Percentiles rank a stretch among this genome's conserved stretches.
These are phyloP conservation scores for Acomys russatus DNA, from an alignment of 2,797 vertebrate genomes.

Conservation along the genomic window DNA sequence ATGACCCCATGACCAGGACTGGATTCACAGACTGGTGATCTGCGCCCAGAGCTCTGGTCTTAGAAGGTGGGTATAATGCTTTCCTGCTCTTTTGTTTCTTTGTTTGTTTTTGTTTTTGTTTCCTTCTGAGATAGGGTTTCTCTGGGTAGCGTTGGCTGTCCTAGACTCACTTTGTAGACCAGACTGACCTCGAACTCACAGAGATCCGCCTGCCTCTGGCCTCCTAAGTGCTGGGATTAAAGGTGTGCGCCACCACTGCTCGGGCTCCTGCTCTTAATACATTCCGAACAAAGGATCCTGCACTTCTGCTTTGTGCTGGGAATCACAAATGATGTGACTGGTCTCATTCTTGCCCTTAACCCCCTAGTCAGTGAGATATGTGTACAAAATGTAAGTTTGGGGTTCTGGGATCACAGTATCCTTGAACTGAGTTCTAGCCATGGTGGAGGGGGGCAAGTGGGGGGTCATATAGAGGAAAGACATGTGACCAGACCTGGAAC, in stretches of 20 bases:
- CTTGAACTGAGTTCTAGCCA: not conserved
- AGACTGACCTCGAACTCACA: no score
- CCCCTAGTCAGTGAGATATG: not conserved
- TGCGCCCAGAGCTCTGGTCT: not conserved
- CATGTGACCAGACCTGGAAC: not conserved
- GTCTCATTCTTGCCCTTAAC: not conserved
- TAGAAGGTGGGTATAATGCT: not conserved
- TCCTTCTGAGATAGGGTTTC: no score
- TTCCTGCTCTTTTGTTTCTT: not conserved
- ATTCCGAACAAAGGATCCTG: constrained; percentile 30
- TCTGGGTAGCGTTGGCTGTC: no score
- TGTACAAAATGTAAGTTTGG: not conserved
- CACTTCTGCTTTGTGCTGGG: not conserved
- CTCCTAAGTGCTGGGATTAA: no score
- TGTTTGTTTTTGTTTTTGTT: no score
- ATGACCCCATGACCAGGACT: not conserved
- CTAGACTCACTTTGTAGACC: no score
- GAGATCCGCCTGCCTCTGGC: no score
- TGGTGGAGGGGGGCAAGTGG: no score
- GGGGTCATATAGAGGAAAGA: not conserved
- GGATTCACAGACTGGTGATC: not conserved
- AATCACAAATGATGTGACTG: not conserved
- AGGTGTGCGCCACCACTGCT: no score
- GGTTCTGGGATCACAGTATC: not conserved
- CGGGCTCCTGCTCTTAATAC: no score